Evolutionary conservation across 2,797 vertebrate species (phyloP), one percentile per base, ranked within the genome.

Genomic region (Spinibarbus caldwelli): DNA sequence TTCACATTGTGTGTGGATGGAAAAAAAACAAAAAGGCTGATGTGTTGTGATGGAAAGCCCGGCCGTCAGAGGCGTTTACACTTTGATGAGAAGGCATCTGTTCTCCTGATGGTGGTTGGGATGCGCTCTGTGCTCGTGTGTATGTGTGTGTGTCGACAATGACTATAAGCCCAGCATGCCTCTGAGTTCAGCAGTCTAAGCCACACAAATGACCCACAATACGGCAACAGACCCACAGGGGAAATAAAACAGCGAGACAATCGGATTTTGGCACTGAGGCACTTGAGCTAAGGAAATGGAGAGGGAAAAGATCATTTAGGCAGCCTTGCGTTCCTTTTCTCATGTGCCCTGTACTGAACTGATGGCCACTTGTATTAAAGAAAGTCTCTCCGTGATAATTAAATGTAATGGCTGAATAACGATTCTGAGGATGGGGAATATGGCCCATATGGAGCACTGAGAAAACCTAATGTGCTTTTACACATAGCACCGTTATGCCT

Each of bases 211-310:
- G 92, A 94, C 91, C 93, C 90, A 90, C 94, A 94, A 93, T 94
- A 94, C 93, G 91, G 91, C 92, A 62, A 91, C 91, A 91, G 90
- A 91, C 57, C 92, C 95, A 91, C 93, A 83, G 87, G 94, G 94
- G 93, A 94, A 95, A 95, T 94, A 94, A 94, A 91, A 92, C 90
- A 93, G 92, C 90, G 90, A 94, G 93, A 94, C 93, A 94, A 88
- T 85, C 88, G 91, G 92, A 92, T 93, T 95, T 92, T 90, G 93
- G 93, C 93, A 93, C 91, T 86, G 86, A 89, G 82, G 85, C 75
- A 66, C 86, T 92, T 90, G 26, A 85, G 80, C 67, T 72, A 70
- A 77, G 71, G 81, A 81, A 84, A 84, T 34, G 41, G 80, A 88
- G 89, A 89, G 90, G 89, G 90, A 90, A 91, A 90, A 93, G 91